A percentile compares a stretch with the other conserved stretches of the same genome.
These are phyloP conservation scores for Drosophila sucinea DNA, from an alignment of 1,140 invertebrate genomes.

Conservation along the genomic window DNA sequence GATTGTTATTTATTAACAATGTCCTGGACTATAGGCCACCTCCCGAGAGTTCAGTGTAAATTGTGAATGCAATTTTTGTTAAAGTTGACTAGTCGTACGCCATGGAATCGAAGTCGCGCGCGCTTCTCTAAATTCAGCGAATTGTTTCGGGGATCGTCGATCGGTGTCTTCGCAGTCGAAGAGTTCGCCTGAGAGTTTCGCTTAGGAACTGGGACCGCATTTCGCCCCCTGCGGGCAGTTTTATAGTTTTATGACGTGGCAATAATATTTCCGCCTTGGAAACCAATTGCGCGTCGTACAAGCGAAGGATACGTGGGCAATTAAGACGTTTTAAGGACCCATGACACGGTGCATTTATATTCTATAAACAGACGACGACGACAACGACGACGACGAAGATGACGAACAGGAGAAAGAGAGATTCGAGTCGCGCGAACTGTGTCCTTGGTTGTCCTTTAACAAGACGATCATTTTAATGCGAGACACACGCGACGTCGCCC, in stretches of 20 bases:
- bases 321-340: constrained; percentile 78
- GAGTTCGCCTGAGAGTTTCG: constrained; percentile 18
- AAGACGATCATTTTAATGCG: constrained; percentile 75
- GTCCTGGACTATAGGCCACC: constrained; percentile 50
- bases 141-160: constrained; percentile 53
- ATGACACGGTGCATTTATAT: constrained; percentile 76
- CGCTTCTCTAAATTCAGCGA: constrained; percentile 61
- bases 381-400: constrained; percentile 10
- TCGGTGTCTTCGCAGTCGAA: constrained; percentile 20
- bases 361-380: constrained; percentile 64
- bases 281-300: constrained; percentile 65
- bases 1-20: constrained; percentile 63
- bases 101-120: constrained; percentile 65
- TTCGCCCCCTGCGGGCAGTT: constrained; percentile 73
- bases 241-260: constrained; percentile 82
- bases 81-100: constrained; percentile 64
- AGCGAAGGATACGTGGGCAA: constrained; percentile 76
- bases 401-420: not conserved
- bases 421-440: constrained; percentile 72
- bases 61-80: constrained; percentile 43
- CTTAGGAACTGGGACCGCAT: constrained; percentile 22
- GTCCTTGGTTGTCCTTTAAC: constrained; percentile 58
- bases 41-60: constrained; percentile 60
- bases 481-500: constrained; percentile 68
- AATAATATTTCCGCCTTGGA: constrained; percentile 82